These are phyloP conservation scores for Diacarnus erythraeanus DNA, from an alignment of 37 sponge, comb jelly and placozoan genomes.

Conservation along the genomic window DNA sequence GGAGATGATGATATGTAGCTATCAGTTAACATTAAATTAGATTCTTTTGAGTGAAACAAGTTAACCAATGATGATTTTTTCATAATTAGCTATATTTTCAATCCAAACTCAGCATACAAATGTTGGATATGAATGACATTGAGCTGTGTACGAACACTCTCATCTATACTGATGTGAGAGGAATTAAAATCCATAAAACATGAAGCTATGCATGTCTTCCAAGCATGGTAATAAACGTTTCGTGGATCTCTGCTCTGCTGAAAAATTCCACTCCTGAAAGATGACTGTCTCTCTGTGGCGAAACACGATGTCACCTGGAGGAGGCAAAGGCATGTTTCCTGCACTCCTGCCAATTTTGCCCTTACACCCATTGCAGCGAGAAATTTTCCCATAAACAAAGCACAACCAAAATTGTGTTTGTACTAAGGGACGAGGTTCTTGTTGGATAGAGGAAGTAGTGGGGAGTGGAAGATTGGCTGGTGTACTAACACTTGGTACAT, in stretches of 20 bases:
- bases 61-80: too few species aligned
- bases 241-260: background rate
- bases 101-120: too few species aligned
- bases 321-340: background rate
- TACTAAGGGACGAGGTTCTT: background rate
- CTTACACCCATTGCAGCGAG: slow-evolving; percentile 13
- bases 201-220: slow-evolving; percentile 8
- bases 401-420: background rate
- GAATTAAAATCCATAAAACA: background rate
- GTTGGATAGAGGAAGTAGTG: background rate
- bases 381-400: background rate
- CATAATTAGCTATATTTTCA: too few species aligned
- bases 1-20: too few species aligned
- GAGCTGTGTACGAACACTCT: too few species aligned
- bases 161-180: background rate
- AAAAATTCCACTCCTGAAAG: slow-evolving; percentile 1
- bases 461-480: background rate
- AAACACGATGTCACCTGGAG: background rate
- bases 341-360: background rate
- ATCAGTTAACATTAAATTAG: too few species aligned
- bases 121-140: too few species aligned
- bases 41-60: too few species aligned
- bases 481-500: background rate
- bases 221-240: slow-evolving; percentile 7
- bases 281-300: background rate